Evolutionary conservation across 2,113 vertebrate species (phyloP).

Genomic region (Xenopus borealis): DNA sequence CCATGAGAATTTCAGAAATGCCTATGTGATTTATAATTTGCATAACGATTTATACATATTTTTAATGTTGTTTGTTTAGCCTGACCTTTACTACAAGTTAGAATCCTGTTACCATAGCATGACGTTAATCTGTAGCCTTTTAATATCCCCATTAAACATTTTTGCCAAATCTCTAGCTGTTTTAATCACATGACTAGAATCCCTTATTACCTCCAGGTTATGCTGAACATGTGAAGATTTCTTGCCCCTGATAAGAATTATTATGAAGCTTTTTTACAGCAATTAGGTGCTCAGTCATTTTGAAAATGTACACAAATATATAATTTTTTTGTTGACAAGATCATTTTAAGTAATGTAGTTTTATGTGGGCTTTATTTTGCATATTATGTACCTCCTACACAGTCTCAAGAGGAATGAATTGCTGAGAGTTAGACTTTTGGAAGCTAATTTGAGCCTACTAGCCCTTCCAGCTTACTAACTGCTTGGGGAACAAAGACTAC

Average conservation of each 20-base stretch:
- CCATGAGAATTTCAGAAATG: too few species aligned
- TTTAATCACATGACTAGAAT: not conserved
- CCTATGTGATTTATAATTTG: not conserved
- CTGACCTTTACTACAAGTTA: not conserved
- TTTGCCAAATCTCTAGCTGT: too few species aligned
- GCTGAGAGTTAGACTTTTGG: not conserved
- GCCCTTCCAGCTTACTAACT: not conserved
- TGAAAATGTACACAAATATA: not conserved
- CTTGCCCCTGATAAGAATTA: not conserved
- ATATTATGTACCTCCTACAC: not conserved
- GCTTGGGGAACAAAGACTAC: not conserved
- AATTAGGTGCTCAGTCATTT: not conserved
- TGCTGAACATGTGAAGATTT: not conserved
- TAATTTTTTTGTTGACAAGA: not conserved
- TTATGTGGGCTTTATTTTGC: constrained; percentile 2
- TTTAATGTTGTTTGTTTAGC: not conserved
- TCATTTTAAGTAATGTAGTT: constrained; percentile 1
- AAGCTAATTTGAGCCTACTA: not conserved
- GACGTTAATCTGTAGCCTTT: not conserved
- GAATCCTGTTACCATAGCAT: not conserved
- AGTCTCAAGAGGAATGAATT: not conserved
- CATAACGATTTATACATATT: not conserved
- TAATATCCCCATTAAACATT: not conserved
- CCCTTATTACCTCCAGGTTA: not conserved
- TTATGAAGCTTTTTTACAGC: not conserved